These are phyloP conservation scores for Pseudomyrmex gracilis DNA, from an alignment of 1,140 invertebrate species.

Conservation along the genomic window DNA sequence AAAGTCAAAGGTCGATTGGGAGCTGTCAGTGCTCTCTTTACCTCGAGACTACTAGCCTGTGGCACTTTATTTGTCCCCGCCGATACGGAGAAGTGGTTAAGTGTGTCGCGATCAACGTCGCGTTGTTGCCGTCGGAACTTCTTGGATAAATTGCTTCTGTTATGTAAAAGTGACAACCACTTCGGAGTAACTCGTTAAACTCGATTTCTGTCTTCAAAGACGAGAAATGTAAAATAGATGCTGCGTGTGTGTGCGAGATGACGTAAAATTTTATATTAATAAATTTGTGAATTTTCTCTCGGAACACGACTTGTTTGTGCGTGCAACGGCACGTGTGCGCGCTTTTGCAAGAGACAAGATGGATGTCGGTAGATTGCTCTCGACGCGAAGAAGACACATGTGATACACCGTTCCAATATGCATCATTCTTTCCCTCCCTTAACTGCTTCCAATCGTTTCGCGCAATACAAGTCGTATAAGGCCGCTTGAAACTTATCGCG, in stretches of 20 bases:
- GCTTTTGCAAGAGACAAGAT: not conserved
- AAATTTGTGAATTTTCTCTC: no score
- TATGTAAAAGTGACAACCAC: conserved; percentile 5
- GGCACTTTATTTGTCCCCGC: conserved; percentile 72
- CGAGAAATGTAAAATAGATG: not conserved
- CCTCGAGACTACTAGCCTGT: conserved; percentile 39
- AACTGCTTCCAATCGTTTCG: conserved; percentile 54
- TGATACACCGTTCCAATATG: conserved; percentile 39
- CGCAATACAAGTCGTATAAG: conserved; percentile 19
- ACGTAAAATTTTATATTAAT: no score
- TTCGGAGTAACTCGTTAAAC: conserved; percentile 40
- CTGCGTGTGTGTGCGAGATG: no score
- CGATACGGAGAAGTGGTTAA: conserved; percentile 66
- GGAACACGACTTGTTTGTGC: not conserved
- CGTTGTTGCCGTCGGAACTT: conserved; percentile 17
- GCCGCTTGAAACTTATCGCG: conserved; percentile 56
- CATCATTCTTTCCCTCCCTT: conserved; percentile 42
- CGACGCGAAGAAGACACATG: not conserved
- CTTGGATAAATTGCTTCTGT: conserved; percentile 62
- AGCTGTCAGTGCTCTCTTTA: conserved; percentile 59
- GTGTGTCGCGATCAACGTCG: conserved; percentile 59
- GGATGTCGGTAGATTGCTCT: conserved; percentile 52
- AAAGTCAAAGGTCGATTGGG: conserved; percentile 72
- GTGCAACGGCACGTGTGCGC: not conserved
- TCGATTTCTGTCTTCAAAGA: not conserved